Conservation (phyloP, 2,113 vertebrate species). For the Podarcis muralis region DNA sequence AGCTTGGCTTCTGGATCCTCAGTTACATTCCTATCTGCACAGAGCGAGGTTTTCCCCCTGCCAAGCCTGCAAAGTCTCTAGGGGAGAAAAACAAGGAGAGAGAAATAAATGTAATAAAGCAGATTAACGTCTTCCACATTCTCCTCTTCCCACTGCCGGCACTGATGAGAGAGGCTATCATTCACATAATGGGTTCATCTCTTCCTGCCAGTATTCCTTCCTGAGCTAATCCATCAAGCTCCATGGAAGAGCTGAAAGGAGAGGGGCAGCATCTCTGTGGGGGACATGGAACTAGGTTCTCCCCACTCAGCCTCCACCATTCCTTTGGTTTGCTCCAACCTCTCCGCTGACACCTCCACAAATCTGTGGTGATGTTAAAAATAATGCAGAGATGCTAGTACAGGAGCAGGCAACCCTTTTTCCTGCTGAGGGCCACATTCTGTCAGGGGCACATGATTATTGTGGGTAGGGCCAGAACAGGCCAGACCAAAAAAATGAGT, state of each 20-base stretch:
- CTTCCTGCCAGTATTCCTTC: constrained; percentile 14
- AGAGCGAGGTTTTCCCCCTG: not conserved
- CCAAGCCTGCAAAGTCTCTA: constrained; percentile 10
- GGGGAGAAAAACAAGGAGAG: constrained; percentile 7
- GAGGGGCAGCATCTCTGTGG: not conserved
- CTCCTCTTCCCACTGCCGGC: not conserved
- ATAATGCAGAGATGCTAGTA: not conserved
- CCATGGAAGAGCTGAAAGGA: not conserved
- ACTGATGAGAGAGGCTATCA: not conserved
- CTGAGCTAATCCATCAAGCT: constrained; percentile 18
- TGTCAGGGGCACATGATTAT: not conserved
- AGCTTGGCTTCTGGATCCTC: not conserved
- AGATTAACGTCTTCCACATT: not conserved
- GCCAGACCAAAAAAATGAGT: not conserved
- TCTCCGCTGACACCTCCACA: not conserved
- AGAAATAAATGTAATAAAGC: not conserved
- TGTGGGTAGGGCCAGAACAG: not conserved
- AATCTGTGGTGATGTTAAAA: not conserved
- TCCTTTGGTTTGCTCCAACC: not conserved
- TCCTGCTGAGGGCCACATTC: not conserved
- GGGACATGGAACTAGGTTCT: not conserved
- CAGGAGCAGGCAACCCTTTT: not conserved
- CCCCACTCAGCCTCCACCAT: too few relatives aligned
- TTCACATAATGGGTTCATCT: constrained; percentile 7
- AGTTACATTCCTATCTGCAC: rapidly evolving